phyloP scores from a whole-genome alignment of 2,797 vertebrate species.

The Notamacropus eugenii region DNA sequence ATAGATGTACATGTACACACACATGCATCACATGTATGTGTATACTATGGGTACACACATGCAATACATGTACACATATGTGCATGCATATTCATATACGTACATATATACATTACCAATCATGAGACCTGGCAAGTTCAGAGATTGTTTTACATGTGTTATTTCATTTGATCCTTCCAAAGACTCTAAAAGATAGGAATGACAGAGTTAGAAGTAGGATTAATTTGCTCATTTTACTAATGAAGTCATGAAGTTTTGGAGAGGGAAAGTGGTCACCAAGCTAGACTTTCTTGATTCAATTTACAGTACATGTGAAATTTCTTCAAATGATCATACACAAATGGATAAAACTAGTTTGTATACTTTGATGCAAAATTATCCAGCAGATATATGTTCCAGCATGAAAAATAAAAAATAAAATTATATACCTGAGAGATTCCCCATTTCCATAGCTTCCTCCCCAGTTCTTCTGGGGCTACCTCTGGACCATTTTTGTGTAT shows the following conservation, averaged over 20 bases:
- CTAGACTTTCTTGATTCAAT: slow-evolving; percentile 15
- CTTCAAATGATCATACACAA: neutral
- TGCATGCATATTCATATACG: neutral
- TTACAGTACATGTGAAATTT: slow-evolving; percentile 46
- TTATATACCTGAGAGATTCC: neutral
- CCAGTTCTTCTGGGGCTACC: neutral
- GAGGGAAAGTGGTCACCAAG: neutral
- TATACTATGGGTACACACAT: too few species aligned
- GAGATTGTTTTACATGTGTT: neutral
- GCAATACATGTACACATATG: too few species aligned
- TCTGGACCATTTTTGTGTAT: neutral
- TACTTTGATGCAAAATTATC: slow-evolving; percentile 49
- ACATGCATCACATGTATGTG: too few species aligned
- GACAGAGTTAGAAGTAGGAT: neutral
- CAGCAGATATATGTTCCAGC: slow-evolving; percentile 25
- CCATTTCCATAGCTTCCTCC: slow-evolving; percentile 46
- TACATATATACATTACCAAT: neutral
- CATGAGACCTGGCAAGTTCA: neutral
- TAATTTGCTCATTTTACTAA: neutral
- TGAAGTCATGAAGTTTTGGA: neutral
- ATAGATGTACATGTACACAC: too few species aligned
- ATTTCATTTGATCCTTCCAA: neutral
- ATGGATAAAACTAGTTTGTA: neutral
- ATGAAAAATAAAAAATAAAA: slow-evolving; percentile 40
- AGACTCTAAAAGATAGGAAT: neutral